Percentiles rank a stretch among this genome's conserved stretches.
phyloP scores from a whole-genome alignment of 2,113 vertebrate species.

The Chaetops frenatus region DNA sequence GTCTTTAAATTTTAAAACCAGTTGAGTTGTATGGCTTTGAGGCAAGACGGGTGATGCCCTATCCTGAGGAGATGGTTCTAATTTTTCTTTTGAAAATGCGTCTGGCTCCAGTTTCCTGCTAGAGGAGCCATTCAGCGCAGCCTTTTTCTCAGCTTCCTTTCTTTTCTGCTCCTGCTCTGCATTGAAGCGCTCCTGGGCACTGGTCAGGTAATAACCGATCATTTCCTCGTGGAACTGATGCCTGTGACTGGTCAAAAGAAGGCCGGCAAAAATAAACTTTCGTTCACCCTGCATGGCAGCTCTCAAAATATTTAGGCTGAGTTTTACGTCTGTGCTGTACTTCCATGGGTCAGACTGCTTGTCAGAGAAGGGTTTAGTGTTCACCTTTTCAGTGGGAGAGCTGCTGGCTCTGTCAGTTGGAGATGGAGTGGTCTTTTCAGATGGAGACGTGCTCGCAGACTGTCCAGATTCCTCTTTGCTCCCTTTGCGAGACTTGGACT shows the following conservation, averaged over 20 bases:
- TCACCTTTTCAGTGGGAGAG: slow-evolving; percentile 70
- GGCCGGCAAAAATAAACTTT: slow-evolving; percentile 96
- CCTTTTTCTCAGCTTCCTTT: slow-evolving; percentile 80
- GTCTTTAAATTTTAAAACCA: slow-evolving; percentile 84
- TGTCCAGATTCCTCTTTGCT: slow-evolving; percentile 91
- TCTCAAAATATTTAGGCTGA: slow-evolving; percentile 95
- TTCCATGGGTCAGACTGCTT: slow-evolving; percentile 89
- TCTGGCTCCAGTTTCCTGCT: slow-evolving; percentile 71
- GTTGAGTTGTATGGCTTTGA: slow-evolving; percentile 80
- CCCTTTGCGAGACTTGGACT: slow-evolving; percentile 78
- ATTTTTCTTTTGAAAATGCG: slow-evolving; percentile 71
- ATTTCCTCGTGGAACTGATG: slow-evolving; percentile 99
- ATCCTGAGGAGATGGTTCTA: slow-evolving; percentile 81
- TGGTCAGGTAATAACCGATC: slow-evolving; percentile 95
- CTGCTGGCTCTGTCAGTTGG: slow-evolving; percentile 83
- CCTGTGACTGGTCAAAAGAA: slow-evolving; percentile 93
- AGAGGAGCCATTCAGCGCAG: slow-evolving; percentile 50
- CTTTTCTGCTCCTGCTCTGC: slow-evolving; percentile 94
- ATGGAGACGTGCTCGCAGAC: slow-evolving; percentile 88
- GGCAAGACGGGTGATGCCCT: slow-evolving; percentile 85
- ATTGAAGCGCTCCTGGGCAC: slow-evolving; percentile 95
- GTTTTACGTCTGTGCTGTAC: slow-evolving; percentile 98
- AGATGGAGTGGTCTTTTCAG: slow-evolving; percentile 92
- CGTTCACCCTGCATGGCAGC: slow-evolving; percentile 98
- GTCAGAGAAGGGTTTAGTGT: slow-evolving; percentile 72